Evolutionary conservation across 2,113 vertebrate genomes (phyloP).

Genomic region (Sorex araneus): DNA sequence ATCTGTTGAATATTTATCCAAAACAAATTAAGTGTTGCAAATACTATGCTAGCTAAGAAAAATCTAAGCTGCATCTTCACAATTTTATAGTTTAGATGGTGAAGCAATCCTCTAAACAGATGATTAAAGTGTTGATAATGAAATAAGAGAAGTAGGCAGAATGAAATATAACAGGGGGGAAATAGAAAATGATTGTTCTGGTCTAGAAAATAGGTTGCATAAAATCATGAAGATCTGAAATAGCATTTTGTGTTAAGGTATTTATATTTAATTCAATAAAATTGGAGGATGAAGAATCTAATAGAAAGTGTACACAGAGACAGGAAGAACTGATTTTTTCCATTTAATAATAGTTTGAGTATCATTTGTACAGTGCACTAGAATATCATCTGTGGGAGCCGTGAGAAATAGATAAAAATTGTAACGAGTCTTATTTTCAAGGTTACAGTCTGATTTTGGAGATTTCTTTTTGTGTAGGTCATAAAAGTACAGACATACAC

Average conservation of each 20-base stretch:
- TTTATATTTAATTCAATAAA: conserved; percentile 1
- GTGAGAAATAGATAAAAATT: not conserved
- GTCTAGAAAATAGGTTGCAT: not conserved
- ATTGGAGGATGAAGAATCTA: not conserved
- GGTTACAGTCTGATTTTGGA: not conserved
- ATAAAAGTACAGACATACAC: not conserved
- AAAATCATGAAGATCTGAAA: conserved; percentile 4
- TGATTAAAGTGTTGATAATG: not conserved
- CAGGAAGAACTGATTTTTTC: not conserved
- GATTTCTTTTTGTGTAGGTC: no score
- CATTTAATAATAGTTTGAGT: conserved; percentile 4
- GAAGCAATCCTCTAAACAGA: not conserved
- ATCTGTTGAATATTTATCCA: not conserved
- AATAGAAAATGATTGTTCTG: not conserved
- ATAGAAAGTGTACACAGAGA: not conserved
- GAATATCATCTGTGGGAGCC: not conserved
- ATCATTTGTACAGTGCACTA: not conserved
- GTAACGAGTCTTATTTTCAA: not conserved
- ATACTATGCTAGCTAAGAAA: not conserved
- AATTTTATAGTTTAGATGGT: not conserved
- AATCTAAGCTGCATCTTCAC: not conserved
- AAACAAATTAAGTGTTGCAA: not conserved
- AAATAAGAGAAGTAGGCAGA: not conserved
- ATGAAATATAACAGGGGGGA: not conserved
- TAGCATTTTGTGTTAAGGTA: not conserved